Evolutionary conservation across 2,797 vertebrate species (phyloP).

Genomic region (Otolemur crassicaudatus): DNA sequence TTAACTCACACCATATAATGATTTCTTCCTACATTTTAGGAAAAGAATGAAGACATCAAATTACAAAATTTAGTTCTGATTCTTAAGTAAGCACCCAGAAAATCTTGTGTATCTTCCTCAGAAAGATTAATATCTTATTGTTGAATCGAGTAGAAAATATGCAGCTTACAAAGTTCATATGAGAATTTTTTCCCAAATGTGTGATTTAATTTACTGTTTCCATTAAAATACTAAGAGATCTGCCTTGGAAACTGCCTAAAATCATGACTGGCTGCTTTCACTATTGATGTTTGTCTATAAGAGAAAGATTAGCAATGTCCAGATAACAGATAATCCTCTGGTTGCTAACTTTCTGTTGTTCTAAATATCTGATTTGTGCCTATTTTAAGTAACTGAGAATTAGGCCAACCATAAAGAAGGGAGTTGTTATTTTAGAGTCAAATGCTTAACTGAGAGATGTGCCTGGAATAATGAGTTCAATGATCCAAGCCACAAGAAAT

Average conservation of each 20-base stretch:
- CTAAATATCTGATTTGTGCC: neutral
- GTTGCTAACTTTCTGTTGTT: neutral
- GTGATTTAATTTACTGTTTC: neutral
- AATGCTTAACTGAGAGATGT: neutral
- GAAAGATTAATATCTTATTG: neutral
- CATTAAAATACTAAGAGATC: neutral
- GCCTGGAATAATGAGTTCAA: constrained; percentile 47
- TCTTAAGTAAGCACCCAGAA: neutral
- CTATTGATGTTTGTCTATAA: neutral
- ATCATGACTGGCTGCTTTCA: neutral
- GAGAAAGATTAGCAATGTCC: neutral
- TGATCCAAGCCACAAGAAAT: neutral
- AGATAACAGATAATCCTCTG: neutral
- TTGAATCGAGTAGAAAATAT: neutral
- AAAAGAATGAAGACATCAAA: neutral
- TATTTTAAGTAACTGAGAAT: constrained; percentile 33
- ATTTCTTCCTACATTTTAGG: neutral
- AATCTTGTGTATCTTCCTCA: neutral
- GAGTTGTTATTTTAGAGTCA: constrained; percentile 35
- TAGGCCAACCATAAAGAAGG: neutral
- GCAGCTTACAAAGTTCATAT: neutral
- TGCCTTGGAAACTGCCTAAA: neutral
- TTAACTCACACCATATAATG: neutral
- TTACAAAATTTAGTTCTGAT: neutral
- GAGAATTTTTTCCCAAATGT: neutral